Evolutionary conservation across 2,888 invertebrate species (phyloP), one percentile per base, ranked within the genome.

Genomic region (Xestia rhomboidea): DNA sequence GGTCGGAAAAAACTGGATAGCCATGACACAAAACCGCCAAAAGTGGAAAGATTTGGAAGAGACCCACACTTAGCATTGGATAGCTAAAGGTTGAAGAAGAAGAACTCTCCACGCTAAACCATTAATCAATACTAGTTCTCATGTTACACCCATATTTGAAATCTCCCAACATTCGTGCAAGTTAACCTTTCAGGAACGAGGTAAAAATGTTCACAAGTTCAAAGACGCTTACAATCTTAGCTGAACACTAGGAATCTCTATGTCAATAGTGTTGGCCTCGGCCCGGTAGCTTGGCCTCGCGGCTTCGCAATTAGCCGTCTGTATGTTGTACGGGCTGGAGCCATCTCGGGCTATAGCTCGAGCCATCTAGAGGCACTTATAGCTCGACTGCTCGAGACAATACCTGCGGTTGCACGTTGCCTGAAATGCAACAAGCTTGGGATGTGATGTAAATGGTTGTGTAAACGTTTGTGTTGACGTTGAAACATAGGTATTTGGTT

Each of bases 241-340:
- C 34, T 24, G 15, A n/a, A 63, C 66, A 51, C 70, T 68, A 70
- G 70, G n/a, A 68, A 81, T 74, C 74, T 84, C 85, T 80, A 46
- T 80, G 63, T 82, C 82, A 82, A 80, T 80, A 84, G 75, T 30
- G 34, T 51, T 68, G 81, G 41, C 71, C 81, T 74, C 74, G 68
- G 67, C 69, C 60, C 38, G 11, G 80, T 51, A 44, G 68, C 57
- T 70, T 60, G 44, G 71, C 64, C 68, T 63, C 74, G 60, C 60
- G 81, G 74, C 85, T 71, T 68, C 6, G 82, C 68, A 83, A 82
- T 83, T 83, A 85, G 77, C 44, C 51, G 62, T 34, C 73, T 51
- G 46, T 54, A 74, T 64, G 68, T 82, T 62, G 64, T 78, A 21
- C 34, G 51, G 44, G n/a, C 78, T 70, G n/a, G 34, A 77, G 54